Percentiles rank a stretch among this genome's conserved stretches.
These are phyloP conservation scores for Pristiophorus japonicus DNA, from an alignment of 2,113 vertebrate species.

Conservation along the genomic window DNA sequence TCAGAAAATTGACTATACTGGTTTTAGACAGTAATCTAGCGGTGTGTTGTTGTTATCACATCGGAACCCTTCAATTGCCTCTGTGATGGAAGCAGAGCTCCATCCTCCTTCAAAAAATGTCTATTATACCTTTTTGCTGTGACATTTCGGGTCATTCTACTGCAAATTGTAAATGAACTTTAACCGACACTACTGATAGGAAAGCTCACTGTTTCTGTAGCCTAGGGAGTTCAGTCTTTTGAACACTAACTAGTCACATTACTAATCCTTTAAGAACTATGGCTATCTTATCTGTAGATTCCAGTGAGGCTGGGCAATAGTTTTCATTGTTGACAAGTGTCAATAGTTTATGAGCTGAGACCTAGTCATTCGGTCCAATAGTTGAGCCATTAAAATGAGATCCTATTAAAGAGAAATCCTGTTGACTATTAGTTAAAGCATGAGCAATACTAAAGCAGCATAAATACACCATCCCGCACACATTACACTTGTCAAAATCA, in stretches of 20 bases:
- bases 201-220: no score
- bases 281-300: no score
- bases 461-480: background rate
- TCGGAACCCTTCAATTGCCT: background rate
- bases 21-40: background rate
- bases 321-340: background rate
- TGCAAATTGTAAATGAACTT: no score
- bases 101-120: background rate
- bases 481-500: background rate
- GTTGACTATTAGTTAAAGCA: background rate
- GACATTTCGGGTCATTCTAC: no score
- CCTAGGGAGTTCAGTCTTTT: no score
- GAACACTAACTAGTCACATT: no score
- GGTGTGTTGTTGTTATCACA: background rate
- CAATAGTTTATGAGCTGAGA: background rate
- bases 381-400: background rate
- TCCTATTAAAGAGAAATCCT: background rate
- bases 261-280: no score
- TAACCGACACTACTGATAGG: no score
- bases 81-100: background rate
- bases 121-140: background rate
- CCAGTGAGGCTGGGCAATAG: no score
- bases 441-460: background rate
- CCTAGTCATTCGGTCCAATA: background rate
- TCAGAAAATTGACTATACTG: background rate